Conservation (phyloP, 2,797 vertebrate genomes). For the Alcedo quadribrachys region DNA sequence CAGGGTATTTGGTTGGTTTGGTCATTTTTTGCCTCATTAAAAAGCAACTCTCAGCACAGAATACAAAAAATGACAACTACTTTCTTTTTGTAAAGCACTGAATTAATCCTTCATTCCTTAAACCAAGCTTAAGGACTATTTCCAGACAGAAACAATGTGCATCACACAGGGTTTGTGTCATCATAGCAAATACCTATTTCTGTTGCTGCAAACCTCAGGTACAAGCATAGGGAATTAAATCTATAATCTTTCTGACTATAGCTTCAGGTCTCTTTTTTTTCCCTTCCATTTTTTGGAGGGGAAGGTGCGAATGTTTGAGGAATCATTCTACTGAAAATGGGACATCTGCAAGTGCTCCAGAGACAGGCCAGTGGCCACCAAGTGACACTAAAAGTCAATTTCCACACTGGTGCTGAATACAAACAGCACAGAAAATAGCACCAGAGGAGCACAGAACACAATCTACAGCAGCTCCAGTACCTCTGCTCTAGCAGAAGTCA, state of each 20-base stretch:
- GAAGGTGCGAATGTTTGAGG: not conserved
- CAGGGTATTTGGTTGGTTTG: not conserved
- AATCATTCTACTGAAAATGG: not conserved
- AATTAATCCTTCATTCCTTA: not conserved
- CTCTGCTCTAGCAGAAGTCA: not conserved
- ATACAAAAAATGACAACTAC: not conserved
- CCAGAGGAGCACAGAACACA: not conserved
- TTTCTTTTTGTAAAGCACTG: not conserved
- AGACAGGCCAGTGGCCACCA: rapidly evolving
- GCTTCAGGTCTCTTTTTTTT: not conserved
- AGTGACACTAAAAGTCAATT: not conserved
- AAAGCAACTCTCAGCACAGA: not conserved
- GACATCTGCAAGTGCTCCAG: not conserved
- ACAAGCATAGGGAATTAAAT: not conserved
- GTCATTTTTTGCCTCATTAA: too few relatives aligned
- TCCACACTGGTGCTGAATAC: not conserved
- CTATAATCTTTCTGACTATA: not conserved
- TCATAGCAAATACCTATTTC: not conserved
- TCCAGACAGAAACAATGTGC: not conserved
- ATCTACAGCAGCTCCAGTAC: not conserved
- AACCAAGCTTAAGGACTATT: not conserved
- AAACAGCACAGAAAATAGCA: not conserved
- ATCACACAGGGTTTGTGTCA: not conserved
- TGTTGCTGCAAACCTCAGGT: not conserved
- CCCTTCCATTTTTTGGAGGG: not conserved